Evolutionary conservation across 2,888 invertebrate genomes (phyloP).

Genomic region (Platynereis dumerilii): DNA sequence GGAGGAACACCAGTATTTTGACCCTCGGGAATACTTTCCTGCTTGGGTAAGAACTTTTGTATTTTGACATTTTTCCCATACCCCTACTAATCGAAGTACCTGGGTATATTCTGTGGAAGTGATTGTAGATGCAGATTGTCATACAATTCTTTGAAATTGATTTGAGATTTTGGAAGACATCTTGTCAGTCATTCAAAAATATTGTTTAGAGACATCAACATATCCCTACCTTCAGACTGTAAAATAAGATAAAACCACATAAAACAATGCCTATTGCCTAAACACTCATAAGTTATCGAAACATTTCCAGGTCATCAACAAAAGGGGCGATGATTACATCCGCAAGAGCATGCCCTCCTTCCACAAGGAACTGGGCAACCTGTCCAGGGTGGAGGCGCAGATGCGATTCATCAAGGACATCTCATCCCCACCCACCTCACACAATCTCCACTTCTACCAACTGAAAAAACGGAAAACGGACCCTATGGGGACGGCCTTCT

Average conservation of each 20-base stretch:
- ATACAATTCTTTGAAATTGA: too few species aligned
- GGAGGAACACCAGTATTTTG: conserved; percentile 71
- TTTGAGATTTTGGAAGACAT: too few species aligned
- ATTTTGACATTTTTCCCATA: too few species aligned
- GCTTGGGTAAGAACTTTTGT: conserved; percentile 64
- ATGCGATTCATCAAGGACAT: conserved; percentile 88
- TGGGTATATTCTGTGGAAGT: too few species aligned
- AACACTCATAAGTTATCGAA: too few species aligned
- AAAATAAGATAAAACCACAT: too few species aligned
- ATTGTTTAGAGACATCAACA: too few species aligned
- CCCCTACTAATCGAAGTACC: too few species aligned
- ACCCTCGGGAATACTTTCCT: conserved; percentile 85
- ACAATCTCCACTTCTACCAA: conserved; percentile 87
- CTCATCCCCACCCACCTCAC: conserved; percentile 78
- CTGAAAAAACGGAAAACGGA: conserved; percentile 70
- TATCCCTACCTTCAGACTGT: too few species aligned
- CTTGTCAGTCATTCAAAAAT: too few species aligned
- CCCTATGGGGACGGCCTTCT: conserved; percentile 72
- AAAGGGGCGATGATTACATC: conserved; percentile 66
- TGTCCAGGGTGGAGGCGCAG: conserved; percentile 82
- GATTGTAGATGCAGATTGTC: too few species aligned
- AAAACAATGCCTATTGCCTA: too few species aligned
- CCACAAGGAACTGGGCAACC: conserved; percentile 81
- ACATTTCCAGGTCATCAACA: conserved; percentile 65
- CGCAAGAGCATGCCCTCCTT: conserved; percentile 74